A percentile compares a stretch with the other conserved stretches of the same genome.
phyloP scores from a whole-genome alignment of 2,113 vertebrate genomes.

The Dipodomys stephensi region DNA sequence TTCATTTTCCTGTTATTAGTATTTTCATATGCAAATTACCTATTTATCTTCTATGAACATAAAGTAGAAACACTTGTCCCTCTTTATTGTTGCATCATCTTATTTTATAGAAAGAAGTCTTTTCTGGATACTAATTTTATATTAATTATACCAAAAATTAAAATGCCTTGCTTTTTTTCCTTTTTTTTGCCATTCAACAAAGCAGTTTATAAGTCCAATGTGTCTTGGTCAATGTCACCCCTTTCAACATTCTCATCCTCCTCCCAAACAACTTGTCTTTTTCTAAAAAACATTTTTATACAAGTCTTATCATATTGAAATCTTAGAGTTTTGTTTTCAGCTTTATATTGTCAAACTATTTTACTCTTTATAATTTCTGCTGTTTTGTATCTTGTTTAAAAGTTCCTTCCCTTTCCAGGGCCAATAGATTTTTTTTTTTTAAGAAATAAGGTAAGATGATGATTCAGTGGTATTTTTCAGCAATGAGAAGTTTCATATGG shows the following conservation, averaged over 20 bases:
- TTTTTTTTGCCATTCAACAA: not conserved
- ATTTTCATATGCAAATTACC: conserved; percentile 4
- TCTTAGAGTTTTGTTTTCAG: not conserved
- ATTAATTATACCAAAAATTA: not conserved
- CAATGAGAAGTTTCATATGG: not conserved
- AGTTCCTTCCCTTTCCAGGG: not conserved
- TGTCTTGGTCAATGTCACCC: no score
- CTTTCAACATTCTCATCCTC: no score
- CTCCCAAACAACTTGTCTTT: no score
- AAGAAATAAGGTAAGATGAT: not conserved
- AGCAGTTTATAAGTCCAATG: not conserved
- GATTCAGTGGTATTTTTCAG: not conserved
- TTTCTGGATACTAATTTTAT: not conserved
- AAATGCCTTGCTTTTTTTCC: not conserved
- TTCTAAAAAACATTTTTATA: no score
- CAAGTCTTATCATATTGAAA: not conserved
- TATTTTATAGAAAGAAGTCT: not conserved
- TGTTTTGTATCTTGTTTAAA: not conserved
- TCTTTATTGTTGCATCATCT: not conserved
- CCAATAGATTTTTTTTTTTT: not conserved
- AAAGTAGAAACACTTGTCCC: not conserved
- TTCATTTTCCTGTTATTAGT: not conserved
- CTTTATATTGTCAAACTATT: conserved; percentile 12
- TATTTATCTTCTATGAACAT: not conserved
- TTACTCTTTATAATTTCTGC: not conserved